Base-by-base conservation (phyloP, 1,140 invertebrate genomes). In the Helicoverpa zea region DNA sequence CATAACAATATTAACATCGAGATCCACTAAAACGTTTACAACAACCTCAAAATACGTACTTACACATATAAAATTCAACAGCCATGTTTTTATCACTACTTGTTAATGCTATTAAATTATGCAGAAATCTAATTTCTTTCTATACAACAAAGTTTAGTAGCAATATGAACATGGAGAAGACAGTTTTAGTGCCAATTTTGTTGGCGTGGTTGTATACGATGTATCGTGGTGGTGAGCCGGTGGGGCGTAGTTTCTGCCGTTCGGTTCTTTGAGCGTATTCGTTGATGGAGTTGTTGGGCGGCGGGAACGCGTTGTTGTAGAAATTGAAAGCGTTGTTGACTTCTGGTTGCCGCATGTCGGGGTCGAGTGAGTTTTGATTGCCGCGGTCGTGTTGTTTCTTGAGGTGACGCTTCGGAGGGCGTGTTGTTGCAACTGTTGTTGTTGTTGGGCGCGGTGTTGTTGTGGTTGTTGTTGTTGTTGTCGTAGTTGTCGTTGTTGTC, bases 1-100 rank as follows among this genome's bases (percentile, higher is more conserved):
- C 83, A 87, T 87, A 92, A 91, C 90, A 92, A 88, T 88, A 79
- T 90, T 86, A 92, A 93, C 89, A 91, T 86, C 81, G 83, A 81
- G 82, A 82, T 80, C 73, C 83, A 83, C 81, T 88, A 86, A 88
- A 87, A 88, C 83, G 86, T 87, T 89, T 89, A 90, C 88, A 94
- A 94, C 90, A 93, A 93, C 87, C 86, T 90, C 86, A 83, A 87
- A 89, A 90, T 91, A 89, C 85, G 83, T 88, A 85, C 66, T 86
- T 87, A 90, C 74, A 86, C 83, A 86, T 89, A 90, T 85, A 94
- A 91, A 92, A 89, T 90, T 92, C 84, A 92, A 94, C 92, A 94
- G 92, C 93, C 93, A 94, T 94, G 78, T 88, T 92, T 90, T 86
- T 90, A 94, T 91, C 90, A 92, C 91, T 92, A 89, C 86, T 78